phyloP scores from a whole-genome alignment of 2,888 invertebrate genomes.

The Drosophila barbarae region DNA sequence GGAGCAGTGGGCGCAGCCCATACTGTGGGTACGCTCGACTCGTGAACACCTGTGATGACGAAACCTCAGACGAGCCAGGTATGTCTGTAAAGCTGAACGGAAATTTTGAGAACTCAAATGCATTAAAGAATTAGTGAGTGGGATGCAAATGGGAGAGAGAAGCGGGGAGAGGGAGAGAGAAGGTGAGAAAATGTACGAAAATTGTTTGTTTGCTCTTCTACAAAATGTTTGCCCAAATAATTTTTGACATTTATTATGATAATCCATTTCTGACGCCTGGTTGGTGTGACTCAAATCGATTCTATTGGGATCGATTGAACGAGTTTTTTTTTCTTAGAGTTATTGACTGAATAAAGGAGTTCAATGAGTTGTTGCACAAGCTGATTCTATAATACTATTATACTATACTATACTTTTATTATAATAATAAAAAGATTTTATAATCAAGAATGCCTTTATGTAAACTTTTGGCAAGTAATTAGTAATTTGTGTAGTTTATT shows the following conservation, averaged over 20 bases:
- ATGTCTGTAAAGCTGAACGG: slow-evolving; percentile 19
- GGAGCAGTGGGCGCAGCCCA: slow-evolving; percentile 32
- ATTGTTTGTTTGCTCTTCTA: slow-evolving; percentile 18
- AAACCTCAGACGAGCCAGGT: slow-evolving; percentile 29
- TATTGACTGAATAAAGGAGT: not conserved
- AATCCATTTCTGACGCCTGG: slow-evolving; percentile 24
- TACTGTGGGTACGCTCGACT: slow-evolving; percentile 50
- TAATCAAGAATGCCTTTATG: too few species aligned
- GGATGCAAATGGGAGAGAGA: not conserved
- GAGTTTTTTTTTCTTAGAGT: not conserved
- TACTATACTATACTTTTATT: too few species aligned
- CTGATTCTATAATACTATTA: not conserved
- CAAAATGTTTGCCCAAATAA: slow-evolving; percentile 21
- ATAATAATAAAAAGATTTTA: too few species aligned
- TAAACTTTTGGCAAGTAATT: not conserved
- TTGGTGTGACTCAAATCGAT: slow-evolving; percentile 11
- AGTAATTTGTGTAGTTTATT: not conserved
- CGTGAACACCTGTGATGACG: slow-evolving; percentile 38
- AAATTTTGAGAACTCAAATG: slow-evolving; percentile 10
- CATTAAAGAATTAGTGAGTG: not conserved
- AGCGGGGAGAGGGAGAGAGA: not conserved
- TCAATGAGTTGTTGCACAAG: not conserved
- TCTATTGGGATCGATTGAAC: not conserved
- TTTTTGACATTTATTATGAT: slow-evolving; percentile 22
- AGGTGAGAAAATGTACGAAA: slow-evolving; percentile 19